Evolutionary conservation across 2,113 vertebrate genomes (phyloP).

Genomic region (Corythoichthys intestinalis): DNA sequence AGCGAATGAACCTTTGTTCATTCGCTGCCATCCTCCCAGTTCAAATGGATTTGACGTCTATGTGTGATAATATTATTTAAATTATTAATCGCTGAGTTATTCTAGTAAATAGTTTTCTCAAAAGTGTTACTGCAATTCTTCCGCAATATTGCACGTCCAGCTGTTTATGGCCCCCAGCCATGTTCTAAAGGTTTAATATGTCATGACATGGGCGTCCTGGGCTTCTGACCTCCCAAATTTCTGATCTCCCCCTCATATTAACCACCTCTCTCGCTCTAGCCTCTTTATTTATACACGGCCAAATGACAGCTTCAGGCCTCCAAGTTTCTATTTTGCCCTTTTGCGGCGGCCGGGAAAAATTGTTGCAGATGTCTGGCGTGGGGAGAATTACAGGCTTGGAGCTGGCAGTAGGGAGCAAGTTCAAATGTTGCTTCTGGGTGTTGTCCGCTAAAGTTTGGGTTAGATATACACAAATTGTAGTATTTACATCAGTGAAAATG

Average conservation of each 20-base stretch:
- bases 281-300: conserved; percentile 66
- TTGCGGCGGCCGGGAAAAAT: conserved; percentile 47
- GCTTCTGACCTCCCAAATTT: neutral
- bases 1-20: too few species aligned
- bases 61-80: too few species aligned
- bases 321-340: conserved; percentile 72
- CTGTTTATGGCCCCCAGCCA: neutral
- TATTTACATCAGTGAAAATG: neutral
- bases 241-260: conserved; percentile 45
- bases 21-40: too few species aligned
- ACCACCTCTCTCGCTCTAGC: conserved; percentile 45
- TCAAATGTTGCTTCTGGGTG: conserved; percentile 22
- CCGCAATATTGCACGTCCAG: neutral
- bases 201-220: conserved; percentile 16
- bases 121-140: neutral
- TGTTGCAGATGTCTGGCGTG: conserved; percentile 67
- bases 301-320: conserved; percentile 70
- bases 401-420: conserved; percentile 15
- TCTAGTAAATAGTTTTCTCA: too few species aligned
- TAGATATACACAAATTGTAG: neutral
- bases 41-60: too few species aligned
- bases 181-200: neutral
- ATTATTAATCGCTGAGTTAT: too few species aligned
- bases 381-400: conserved; percentile 50
- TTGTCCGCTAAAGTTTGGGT: neutral